These are phyloP conservation scores for Ploceus nigricollis DNA, from an alignment of 2,113 vertebrate genomes.

Conservation along the genomic window DNA sequence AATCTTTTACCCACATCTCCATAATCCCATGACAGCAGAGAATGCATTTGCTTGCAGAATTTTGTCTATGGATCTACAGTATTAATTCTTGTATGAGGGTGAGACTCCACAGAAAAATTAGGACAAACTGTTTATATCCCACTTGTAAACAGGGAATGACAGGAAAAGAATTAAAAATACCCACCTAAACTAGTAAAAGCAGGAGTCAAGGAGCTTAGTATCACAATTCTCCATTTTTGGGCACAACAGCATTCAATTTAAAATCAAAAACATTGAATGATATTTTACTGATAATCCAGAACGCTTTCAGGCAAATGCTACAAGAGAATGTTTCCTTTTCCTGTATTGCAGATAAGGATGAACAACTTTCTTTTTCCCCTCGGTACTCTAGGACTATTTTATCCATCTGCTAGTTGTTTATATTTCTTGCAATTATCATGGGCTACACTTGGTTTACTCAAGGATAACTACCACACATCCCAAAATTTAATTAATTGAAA, in stretches of 20 bases:
- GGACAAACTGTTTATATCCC: background rate
- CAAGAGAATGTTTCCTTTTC: background rate
- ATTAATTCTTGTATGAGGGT: background rate
- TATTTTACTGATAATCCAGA: background rate
- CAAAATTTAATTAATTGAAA: background rate
- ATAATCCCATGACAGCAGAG: background rate
- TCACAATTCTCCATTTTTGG: background rate
- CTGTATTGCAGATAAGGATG: background rate
- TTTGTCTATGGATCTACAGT: background rate
- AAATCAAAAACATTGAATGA: background rate
- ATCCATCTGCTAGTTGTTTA: background rate
- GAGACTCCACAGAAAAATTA: background rate
- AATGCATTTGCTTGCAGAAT: background rate
- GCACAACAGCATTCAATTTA: background rate
- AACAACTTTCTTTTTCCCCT: background rate
- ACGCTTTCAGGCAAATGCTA: background rate
- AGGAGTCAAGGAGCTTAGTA: background rate
- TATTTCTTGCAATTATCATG: background rate
- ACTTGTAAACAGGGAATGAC: background rate
- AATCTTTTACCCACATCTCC: background rate
- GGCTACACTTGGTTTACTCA: background rate
- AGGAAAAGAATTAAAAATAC: background rate
- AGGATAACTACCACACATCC: background rate
- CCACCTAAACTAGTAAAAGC: background rate
- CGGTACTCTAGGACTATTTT: background rate